Percentiles rank a stretch among this genome's conserved stretches.
These are phyloP conservation scores for Rhynchophorus ferrugineus DNA, from an alignment of 1,140 invertebrate species.

Conservation along the genomic window DNA sequence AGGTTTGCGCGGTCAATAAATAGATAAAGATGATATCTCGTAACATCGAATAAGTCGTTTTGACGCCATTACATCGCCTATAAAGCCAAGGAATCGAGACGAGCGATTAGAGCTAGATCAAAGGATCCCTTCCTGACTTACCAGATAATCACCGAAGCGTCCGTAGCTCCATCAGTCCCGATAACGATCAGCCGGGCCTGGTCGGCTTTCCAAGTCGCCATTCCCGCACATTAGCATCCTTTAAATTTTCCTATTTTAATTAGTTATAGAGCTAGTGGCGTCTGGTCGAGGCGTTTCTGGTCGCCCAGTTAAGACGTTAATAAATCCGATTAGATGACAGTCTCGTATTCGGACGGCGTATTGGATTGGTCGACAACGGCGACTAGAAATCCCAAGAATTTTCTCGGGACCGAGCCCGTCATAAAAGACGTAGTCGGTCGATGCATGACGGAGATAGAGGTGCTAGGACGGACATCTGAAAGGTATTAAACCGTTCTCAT, in stretches of 20 bases:
- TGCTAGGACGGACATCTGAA: not conserved
- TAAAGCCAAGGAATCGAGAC: too few species aligned
- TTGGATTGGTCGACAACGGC: not conserved
- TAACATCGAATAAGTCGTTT: too few species aligned
- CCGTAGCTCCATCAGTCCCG: too few species aligned
- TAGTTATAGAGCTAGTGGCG: slow-evolving; percentile 18
- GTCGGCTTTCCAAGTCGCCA: not conserved
- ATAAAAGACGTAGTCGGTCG: not conserved
- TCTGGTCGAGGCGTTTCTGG: slow-evolving; percentile 7
- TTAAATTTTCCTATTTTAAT: slow-evolving; percentile 12
- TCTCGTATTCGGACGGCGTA: slow-evolving; percentile 5
- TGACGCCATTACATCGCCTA: too few species aligned
- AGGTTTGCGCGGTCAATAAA: too few species aligned
- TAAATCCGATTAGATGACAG: slow-evolving; percentile 19
- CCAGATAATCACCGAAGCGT: too few species aligned
- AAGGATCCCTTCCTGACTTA: too few species aligned
- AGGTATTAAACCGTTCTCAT: too few species aligned
- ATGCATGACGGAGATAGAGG: not conserved
- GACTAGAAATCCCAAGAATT: not conserved
- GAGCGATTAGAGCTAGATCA: too few species aligned
- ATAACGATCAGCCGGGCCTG: not conserved
- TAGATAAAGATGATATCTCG: too few species aligned
- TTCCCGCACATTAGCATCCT: slow-evolving; percentile 7
- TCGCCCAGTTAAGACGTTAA: slow-evolving; percentile 16
- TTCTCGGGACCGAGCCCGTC: not conserved